Evolutionary conservation across 2,113 vertebrate species (phyloP), one percentile per base, ranked within the genome.

Genomic region (Peromyscus leucopus): DNA sequence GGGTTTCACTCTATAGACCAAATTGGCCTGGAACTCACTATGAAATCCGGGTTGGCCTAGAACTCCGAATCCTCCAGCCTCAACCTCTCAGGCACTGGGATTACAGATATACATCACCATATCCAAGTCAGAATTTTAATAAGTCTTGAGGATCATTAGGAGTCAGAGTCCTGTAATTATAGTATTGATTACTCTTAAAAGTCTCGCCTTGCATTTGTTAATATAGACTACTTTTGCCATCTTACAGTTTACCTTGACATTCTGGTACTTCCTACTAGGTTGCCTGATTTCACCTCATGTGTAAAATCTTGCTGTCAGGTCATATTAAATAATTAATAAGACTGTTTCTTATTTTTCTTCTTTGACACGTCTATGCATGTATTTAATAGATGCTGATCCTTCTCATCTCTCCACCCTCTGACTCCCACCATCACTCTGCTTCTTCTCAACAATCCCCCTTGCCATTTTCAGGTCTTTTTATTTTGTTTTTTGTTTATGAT

Each of bases 121-220:
- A 71, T 33, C 6, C 33, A 87, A 71, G 22, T 92, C n/a, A 51
- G 13, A 80, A 87, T 87, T 42, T 96, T 72, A 96, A 28, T 80
- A 80, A 90, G 26, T 80, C 22, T 89, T 69, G 61, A 63, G 6
- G 36, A 39, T 90, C 51, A 90, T 86, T 79, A 83, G 72, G 9
- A 63, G 12, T 12, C 78, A 85, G 76, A 72, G 71, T 63, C 36
- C 24, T 84, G 15, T 55, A 92, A 82, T 2, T 87, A 31, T 91
- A n/a, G 12, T 94, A 90, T 94, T 33, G 4, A 80, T 90, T 71
- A 48, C 11, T 93, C 6, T 90, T 61, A 42, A 42, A 93, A 74
- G 22, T 72, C 91, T 91, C 72, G 36, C 48, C 57, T 89, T 78
- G 39, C 5, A n/a, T 71, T 91, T 90, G 3, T 80, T n/a, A 24